A percentile compares a stretch with the other conserved stretches of the same genome.
Conservation (phyloP, 2,888 invertebrate species). For the Anorthoa munda region DNA sequence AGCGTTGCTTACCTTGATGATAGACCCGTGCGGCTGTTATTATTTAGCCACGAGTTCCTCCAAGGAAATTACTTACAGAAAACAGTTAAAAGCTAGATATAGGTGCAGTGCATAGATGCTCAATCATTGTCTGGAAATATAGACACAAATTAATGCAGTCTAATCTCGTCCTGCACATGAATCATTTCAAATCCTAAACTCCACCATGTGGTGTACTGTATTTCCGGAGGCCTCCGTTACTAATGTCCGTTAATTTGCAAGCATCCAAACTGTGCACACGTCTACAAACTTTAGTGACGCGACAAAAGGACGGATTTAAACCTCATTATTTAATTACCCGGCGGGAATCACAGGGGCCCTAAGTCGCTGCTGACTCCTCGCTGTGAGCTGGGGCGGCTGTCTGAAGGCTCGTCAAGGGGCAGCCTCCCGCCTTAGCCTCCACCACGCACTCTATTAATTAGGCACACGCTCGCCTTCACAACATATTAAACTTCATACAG, state of each 20-base stretch:
- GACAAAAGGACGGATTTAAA: constrained; percentile 79
- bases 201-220: constrained; percentile 1
- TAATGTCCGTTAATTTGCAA: constrained; percentile 58
- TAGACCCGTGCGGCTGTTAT: no score
- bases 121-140: neutral
- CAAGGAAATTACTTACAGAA: no score
- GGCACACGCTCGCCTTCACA: constrained; percentile 69
- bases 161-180: neutral
- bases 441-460: constrained; percentile 85
- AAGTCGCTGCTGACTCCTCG: constrained; percentile 76
- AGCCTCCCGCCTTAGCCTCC: constrained; percentile 75
- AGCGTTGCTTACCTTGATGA: no score
- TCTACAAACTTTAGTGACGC: constrained; percentile 63
- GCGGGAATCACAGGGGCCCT: constrained; percentile 79
- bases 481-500: constrained; percentile 47
- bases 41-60: no score
- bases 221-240: constrained; percentile 20
- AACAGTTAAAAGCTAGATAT: no score
- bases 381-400: constrained; percentile 75
- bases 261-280: constrained; percentile 49
- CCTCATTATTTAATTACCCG: constrained; percentile 87
- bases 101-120: neutral
- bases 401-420: constrained; percentile 80
- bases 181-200: neutral
- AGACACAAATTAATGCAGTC: neutral